Evolutionary conservation across 2,113 vertebrate genomes (phyloP).

Genomic region (Engraulis encrasicolus): DNA sequence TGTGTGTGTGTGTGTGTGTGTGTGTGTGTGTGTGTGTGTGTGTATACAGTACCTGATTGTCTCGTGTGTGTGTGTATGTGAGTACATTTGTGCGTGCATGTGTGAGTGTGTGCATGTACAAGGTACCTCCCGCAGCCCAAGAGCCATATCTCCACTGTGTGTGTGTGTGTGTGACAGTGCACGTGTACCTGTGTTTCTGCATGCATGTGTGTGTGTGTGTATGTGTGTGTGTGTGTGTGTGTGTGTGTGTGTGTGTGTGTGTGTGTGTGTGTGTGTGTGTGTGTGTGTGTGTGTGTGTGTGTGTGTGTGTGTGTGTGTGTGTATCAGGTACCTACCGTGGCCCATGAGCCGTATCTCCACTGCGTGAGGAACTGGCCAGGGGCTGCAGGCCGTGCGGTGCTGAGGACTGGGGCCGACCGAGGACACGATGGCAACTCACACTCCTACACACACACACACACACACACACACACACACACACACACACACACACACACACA

Average conservation of each 20-base stretch:
- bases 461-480: conserved; percentile 5
- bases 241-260: not conserved
- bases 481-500: conserved; percentile 16
- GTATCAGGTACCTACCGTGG: conserved; percentile 78
- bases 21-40: not conserved
- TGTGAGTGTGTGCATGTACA: conserved; percentile 18
- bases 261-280: not conserved
- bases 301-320: conserved; percentile 24
- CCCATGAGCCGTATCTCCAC: conserved; percentile 97
- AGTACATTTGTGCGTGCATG: conserved; percentile 35
- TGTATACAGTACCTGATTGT: not conserved
- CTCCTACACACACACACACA: conserved; percentile 80
- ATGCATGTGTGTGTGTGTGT: not conserved
- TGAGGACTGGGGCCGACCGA: conserved; percentile 65
- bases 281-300: conserved; percentile 38
- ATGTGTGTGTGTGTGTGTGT: not conserved
- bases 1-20: not conserved
- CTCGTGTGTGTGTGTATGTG: conserved; percentile 15
- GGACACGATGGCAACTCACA: conserved; percentile 84
- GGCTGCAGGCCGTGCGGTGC: conserved; percentile 76
- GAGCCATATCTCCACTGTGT: too few relatives aligned
- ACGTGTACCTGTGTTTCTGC: not conserved
- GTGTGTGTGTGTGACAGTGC: not conserved
- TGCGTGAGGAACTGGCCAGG: conserved; percentile 75
- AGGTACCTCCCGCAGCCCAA: conserved; percentile 89